phyloP scores from a whole-genome alignment of 2,113 vertebrate genomes.

The Rhombomys opimus region DNA sequence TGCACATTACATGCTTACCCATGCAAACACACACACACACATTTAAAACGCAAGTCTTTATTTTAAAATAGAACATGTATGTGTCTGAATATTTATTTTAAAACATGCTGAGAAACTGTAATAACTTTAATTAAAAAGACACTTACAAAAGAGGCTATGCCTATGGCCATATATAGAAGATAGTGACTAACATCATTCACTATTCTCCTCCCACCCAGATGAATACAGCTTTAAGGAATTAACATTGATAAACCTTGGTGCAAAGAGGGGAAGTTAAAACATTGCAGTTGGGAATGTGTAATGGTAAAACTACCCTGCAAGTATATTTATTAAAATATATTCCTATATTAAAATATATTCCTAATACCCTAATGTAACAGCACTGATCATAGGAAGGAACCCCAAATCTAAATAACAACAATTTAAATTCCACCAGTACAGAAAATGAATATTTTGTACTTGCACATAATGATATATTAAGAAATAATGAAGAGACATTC shows the following conservation, averaged over 20 bases:
- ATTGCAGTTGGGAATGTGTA: background rate
- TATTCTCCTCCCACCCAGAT: background rate
- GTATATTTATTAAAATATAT: background rate
- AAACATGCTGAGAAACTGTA: background rate
- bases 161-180: background rate
- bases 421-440: background rate
- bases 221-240: background rate
- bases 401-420: background rate
- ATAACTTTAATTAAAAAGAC: background rate
- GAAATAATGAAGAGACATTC: background rate
- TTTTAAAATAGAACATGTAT: background rate
- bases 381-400: background rate
- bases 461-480: background rate
- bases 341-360: background rate
- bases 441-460: background rate
- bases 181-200: background rate
- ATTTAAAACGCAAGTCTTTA: background rate
- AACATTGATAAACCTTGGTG: background rate
- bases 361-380: background rate
- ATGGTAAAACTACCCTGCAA: background rate
- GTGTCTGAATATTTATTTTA: background rate
- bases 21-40: background rate
- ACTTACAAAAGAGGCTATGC: background rate
- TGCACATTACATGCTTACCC: background rate
- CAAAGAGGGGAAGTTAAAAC: background rate